These are phyloP conservation scores for Carollia perspicillata DNA, from an alignment of 2,113 vertebrate species.

Conservation along the genomic window DNA sequence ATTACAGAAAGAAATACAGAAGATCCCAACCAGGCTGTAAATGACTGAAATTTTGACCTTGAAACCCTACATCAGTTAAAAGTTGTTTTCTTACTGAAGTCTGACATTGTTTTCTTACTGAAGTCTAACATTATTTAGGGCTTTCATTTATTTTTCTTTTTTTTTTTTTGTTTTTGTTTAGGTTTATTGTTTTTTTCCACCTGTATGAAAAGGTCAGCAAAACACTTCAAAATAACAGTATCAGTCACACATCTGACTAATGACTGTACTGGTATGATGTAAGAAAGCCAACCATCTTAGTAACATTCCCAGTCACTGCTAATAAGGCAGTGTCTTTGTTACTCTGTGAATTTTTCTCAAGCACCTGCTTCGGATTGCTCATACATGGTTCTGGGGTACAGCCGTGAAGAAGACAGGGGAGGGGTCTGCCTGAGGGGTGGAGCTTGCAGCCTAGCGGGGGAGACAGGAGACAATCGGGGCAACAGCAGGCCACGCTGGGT, in stretches of 20 bases:
- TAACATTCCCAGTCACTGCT: background rate
- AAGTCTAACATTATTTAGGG: too few relatives aligned
- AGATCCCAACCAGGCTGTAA: background rate
- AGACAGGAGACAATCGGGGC: background rate
- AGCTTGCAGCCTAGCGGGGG: background rate
- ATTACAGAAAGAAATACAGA: background rate
- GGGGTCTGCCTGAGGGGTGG: background rate
- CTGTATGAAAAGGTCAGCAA: background rate
- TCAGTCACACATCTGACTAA: background rate
- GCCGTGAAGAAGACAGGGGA: background rate
- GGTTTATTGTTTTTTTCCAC: background rate
- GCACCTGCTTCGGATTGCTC: background rate
- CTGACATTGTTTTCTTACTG: background rate
- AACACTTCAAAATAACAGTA: background rate
- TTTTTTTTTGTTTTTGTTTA: background rate
- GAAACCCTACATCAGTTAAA: background rate
- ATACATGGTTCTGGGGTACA: background rate
- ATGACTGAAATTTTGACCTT: background rate
- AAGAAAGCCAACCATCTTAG: background rate
- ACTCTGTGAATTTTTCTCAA: background rate
- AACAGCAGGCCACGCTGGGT: background rate
- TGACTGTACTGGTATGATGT: background rate
- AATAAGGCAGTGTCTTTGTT: background rate
- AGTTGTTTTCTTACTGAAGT: background rate
- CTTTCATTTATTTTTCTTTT: background rate